Evolutionary conservation across 2,797 vertebrate species (phyloP).

Genomic region (Coranthus polyacanthus): DNA sequence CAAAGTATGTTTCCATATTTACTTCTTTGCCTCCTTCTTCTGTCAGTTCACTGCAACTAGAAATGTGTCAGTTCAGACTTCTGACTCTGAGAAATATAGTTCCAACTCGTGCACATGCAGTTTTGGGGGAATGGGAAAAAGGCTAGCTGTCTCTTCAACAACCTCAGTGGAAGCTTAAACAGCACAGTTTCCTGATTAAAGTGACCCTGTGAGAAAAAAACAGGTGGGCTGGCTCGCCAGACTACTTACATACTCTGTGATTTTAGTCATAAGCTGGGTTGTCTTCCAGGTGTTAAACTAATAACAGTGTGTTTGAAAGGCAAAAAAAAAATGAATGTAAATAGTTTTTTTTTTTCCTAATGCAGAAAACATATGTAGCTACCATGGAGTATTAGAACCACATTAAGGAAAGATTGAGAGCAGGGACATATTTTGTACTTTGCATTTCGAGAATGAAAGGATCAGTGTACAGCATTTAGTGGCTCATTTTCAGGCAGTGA

Average conservation of each 20-base stretch:
- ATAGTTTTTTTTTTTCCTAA: not conserved
- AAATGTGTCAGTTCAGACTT: not conserved
- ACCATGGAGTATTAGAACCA: too few relatives aligned
- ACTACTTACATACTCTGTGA: too few relatives aligned
- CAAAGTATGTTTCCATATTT: constrained; percentile 35
- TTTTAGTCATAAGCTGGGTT: constrained; percentile 16
- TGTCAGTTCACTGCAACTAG: constrained; percentile 2
- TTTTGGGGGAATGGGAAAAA: not conserved
- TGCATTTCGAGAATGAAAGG: too few relatives aligned
- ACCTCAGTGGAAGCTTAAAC: not conserved
- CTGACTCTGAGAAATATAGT: not conserved
- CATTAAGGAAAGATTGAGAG: too few relatives aligned
- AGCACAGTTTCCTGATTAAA: constrained; percentile 25
- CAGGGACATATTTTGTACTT: too few relatives aligned
- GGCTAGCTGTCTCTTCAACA: not conserved
- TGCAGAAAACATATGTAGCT: not conserved
- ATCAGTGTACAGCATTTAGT: too few relatives aligned
- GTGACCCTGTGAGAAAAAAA: constrained; percentile 17
- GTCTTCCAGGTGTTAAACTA: constrained; percentile 16
- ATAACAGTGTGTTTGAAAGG: not conserved
- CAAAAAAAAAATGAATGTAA: not conserved
- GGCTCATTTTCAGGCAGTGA: too few relatives aligned
- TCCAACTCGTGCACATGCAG: too few relatives aligned
- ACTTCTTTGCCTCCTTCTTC: constrained; percentile 14
- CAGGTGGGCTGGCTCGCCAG: too few relatives aligned